These are phyloP conservation scores for Bombylius major DNA, from an alignment of 2,888 invertebrate genomes.

Conservation along the genomic window DNA sequence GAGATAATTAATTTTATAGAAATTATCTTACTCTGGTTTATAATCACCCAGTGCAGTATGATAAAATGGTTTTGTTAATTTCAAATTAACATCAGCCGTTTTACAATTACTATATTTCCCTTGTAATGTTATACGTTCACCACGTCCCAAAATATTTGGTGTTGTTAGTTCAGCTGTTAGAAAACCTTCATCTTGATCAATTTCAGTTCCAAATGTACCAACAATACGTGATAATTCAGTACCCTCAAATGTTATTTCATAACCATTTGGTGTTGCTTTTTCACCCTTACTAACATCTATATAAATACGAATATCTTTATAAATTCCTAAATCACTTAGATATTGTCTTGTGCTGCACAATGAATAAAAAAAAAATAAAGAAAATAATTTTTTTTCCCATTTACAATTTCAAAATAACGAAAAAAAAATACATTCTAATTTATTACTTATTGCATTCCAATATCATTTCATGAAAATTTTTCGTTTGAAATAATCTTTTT, in stretches of 20 bases:
- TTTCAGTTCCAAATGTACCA: slow-evolving; percentile 74
- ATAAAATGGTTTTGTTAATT: slow-evolving; percentile 73
- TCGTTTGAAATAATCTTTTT: slow-evolving; percentile 67
- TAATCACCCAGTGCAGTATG: slow-evolving; percentile 44
- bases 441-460: slow-evolving; percentile 50
- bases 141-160: slow-evolving; percentile 79
- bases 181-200: slow-evolving; percentile 87
- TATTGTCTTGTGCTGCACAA: slow-evolving; percentile 52
- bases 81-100: slow-evolving; percentile 66
- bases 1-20: neutral
- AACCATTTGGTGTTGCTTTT: slow-evolving; percentile 62
- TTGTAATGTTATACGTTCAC: slow-evolving; percentile 68
- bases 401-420: slow-evolving; percentile 30
- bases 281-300: slow-evolving; percentile 79
- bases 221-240: slow-evolving; percentile 68
- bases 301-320: slow-evolving; percentile 69
- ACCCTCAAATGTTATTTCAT: slow-evolving; percentile 75
- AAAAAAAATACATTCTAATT: neutral
- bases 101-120: slow-evolving; percentile 76
- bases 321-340: slow-evolving; percentile 75
- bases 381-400: slow-evolving; percentile 12
- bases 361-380: neutral
- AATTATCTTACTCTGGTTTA: slow-evolving; percentile 48
- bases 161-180: slow-evolving; percentile 51
- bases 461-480: slow-evolving; percentile 76